phyloP scores from a whole-genome alignment of 2,113 vertebrate genomes.

The Macquaria ambigua region DNA sequence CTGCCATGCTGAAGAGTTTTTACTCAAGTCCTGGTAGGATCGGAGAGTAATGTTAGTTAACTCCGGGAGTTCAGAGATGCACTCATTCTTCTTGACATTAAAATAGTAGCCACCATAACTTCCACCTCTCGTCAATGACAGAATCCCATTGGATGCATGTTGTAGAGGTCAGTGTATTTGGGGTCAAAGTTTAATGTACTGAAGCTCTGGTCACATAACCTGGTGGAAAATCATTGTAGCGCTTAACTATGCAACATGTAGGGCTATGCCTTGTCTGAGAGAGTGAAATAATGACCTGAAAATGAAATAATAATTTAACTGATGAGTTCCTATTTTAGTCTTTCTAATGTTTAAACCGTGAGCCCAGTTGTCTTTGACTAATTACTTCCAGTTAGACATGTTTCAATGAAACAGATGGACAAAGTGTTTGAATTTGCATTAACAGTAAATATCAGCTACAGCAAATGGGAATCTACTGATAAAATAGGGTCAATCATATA shows the following conservation, averaged over 20 bases:
- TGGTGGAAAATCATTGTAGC: no score
- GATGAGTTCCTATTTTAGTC: no score
- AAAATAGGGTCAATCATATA: background rate
- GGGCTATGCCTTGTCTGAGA: no score
- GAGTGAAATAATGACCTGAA: no score
- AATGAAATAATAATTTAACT: background rate
- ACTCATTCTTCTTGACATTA: background rate
- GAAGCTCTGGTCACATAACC: background rate
- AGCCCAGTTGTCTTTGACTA: background rate
- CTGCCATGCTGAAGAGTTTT: no score
- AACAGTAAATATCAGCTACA: background rate
- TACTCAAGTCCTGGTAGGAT: no score
- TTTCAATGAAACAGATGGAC: slow-evolving; percentile 10
- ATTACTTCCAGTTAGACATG: background rate
- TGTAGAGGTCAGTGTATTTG: background rate
- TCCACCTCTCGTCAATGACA: background rate
- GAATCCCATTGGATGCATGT: background rate
- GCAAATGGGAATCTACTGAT: slow-evolving; percentile 1
- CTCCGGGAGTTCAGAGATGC: background rate
- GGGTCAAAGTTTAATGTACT: background rate
- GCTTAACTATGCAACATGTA: no score
- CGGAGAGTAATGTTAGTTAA: no score
- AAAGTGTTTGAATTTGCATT: slow-evolving; percentile 12
- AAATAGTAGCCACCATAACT: background rate
- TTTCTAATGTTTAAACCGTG: no score